A percentile compares a stretch with the other conserved stretches of the same genome.
Conservation (phyloP, 2,113 vertebrate genomes). For the Sturnus vulgaris region DNA sequence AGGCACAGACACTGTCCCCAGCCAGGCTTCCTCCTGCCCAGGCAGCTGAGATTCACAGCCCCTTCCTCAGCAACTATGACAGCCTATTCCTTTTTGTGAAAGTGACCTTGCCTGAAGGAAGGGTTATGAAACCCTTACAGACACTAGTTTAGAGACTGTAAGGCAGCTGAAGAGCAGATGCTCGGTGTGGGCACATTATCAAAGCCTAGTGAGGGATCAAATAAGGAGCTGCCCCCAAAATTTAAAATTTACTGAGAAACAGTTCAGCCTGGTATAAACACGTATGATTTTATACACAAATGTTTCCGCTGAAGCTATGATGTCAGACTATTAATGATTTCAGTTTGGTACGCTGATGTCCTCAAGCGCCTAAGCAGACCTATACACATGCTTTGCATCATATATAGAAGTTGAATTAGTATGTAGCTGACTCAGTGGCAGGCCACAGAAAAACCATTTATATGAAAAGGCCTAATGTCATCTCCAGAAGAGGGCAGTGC, state of each 20-base stretch:
- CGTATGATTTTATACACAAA: not conserved
- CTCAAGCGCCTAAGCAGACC: not conserved
- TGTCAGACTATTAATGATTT: not conserved
- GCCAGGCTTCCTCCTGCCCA: not conserved
- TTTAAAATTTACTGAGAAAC: not conserved
- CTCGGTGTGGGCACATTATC: not conserved
- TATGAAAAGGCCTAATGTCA: not conserved
- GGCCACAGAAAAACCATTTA: not conserved
- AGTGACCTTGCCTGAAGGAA: not conserved
- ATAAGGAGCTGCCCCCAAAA: not conserved
- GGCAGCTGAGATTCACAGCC: not conserved
- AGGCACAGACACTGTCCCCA: not conserved
- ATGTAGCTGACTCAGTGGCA: not conserved
- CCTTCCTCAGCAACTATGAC: not conserved
- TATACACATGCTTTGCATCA: not conserved
- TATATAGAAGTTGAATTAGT: not conserved
- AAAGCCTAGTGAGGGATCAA: not conserved
- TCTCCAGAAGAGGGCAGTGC: constrained; percentile 62
- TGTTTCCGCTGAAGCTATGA: not conserved
- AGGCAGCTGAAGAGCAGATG: not conserved
- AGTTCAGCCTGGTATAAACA: not conserved
- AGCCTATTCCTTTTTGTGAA: not conserved
- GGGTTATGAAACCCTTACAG: not conserved
- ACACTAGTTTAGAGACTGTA: not conserved
- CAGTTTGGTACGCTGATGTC: not conserved